These are phyloP conservation scores for Lapara coniferarum DNA, from an alignment of 2,888 invertebrate species.

Conservation along the genomic window DNA sequence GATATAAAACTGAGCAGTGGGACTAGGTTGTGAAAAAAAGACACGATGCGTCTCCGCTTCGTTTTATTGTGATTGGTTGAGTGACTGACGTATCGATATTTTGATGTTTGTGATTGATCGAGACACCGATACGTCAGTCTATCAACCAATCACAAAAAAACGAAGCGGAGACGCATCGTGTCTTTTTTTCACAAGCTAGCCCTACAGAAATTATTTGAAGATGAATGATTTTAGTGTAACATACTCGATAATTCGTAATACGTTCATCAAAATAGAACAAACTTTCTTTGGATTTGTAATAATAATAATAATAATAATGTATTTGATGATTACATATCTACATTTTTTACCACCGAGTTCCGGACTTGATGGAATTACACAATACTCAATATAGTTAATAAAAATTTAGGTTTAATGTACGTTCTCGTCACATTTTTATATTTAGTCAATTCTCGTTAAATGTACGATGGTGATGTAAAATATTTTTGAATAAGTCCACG, in stretches of 20 bases:
- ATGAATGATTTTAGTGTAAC: too few species aligned
- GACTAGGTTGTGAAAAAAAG: too few species aligned
- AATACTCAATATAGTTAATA: slow-evolving; percentile 70
- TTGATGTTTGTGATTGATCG: too few species aligned
- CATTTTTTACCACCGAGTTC: slow-evolving; percentile 68
- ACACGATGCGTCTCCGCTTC: too few species aligned
- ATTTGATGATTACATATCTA: slow-evolving; percentile 19
- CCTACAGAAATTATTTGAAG: too few species aligned
- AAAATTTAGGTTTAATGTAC: slow-evolving; percentile 31
- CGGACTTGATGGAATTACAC: slow-evolving; percentile 52
- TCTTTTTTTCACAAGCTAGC: too few species aligned
- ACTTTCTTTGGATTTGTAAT: background rate
- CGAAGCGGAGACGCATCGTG: too few species aligned
- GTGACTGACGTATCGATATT: too few species aligned
- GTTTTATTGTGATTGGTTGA: too few species aligned
- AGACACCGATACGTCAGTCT: too few species aligned
- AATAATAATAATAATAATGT: slow-evolving; percentile 9
- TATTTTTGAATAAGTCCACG: background rate
- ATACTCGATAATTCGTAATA: slow-evolving; percentile 1
- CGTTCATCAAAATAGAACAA: background rate
- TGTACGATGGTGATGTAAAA: slow-evolving; percentile 13
- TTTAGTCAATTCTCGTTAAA: slow-evolving; percentile 27
- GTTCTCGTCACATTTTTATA: slow-evolving; percentile 68
- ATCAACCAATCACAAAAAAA: too few species aligned
- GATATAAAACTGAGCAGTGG: too few species aligned